phyloP scores from a whole-genome alignment of 2,113 vertebrate genomes.

The Fregetta grallaria region DNA sequence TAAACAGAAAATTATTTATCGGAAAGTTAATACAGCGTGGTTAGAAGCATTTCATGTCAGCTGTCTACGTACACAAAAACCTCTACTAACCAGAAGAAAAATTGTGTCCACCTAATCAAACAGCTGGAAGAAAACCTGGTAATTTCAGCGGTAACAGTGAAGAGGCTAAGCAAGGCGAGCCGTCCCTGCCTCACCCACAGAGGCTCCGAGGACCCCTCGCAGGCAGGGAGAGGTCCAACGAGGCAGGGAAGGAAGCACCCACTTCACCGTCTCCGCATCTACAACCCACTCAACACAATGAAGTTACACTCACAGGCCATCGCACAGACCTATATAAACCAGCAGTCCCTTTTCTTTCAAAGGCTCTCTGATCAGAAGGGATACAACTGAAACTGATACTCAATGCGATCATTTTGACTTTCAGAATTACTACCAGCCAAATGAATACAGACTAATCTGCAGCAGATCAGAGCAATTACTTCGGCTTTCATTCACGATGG shows the following conservation, averaged over 20 bases:
- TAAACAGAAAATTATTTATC: slow-evolving; percentile 1
- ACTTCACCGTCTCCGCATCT: not conserved
- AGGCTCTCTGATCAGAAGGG: not conserved
- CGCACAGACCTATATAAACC: not conserved
- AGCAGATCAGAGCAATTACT: not conserved
- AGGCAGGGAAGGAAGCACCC: not conserved
- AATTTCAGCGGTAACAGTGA: not conserved
- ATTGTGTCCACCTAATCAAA: not conserved
- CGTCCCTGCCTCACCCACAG: not conserved
- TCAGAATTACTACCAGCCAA: not conserved
- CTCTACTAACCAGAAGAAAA: not conserved
- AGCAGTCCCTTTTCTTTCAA: not conserved
- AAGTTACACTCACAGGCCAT: not conserved
- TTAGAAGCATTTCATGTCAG: not conserved
- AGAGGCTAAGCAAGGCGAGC: not conserved
- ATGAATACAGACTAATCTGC: not conserved
- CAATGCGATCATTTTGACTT: not conserved
- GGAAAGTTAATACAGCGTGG: not conserved
- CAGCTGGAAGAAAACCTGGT: not conserved
- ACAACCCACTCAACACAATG: not conserved
- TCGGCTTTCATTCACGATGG: not conserved
- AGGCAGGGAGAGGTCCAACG: not conserved
- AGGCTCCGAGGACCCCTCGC: accelerated
- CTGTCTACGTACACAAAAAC: not conserved
- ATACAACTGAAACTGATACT: not conserved